A percentile compares a stretch with the other conserved stretches of the same genome.
Evolutionary conservation across 2,113 vertebrate genomes (phyloP).

Genomic region (Tetraodon nigroviridis): DNA sequence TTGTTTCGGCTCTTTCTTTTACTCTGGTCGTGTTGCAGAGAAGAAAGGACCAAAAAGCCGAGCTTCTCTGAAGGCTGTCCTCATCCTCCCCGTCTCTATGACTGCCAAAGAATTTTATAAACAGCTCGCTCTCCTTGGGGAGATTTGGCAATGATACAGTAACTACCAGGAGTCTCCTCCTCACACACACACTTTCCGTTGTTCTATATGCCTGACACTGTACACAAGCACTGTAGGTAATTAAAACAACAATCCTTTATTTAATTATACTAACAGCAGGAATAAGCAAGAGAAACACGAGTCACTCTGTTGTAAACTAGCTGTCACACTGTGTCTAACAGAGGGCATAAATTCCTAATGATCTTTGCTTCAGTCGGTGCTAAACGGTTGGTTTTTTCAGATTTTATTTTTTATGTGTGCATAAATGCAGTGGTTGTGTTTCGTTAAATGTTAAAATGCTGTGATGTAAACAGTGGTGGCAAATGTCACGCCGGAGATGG

Average conservation of each 20-base stretch:
- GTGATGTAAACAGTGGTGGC: conserved; percentile 10
- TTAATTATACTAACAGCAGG: conserved; percentile 40
- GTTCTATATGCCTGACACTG: conserved; percentile 25
- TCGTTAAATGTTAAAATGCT: conserved; percentile 18
- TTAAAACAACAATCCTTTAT: conserved; percentile 31
- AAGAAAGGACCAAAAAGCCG: conserved; percentile 25
- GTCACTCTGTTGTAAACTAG: conserved; percentile 17
- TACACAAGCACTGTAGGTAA: conserved; percentile 1
- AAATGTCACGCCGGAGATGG: conserved; percentile 5
- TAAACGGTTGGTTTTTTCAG: conserved; percentile 12
- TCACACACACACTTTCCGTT: conserved; percentile 25
- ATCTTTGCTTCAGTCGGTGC: conserved; percentile 4
- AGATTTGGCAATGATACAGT: conserved; percentile 45
- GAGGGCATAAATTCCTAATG: conserved; percentile 2
- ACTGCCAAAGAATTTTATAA: conserved; percentile 60
- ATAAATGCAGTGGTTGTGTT: conserved; percentile 3
- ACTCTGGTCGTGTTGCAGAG: conserved; percentile 26
- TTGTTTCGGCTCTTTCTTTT: conserved; percentile 14
- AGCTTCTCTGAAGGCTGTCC: conserved; percentile 38
- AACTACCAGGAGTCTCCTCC: conserved; percentile 44
- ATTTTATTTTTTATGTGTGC: neutral
- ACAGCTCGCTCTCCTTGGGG: conserved; percentile 56
- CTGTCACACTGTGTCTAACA: conserved; percentile 24
- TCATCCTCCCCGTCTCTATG: conserved; percentile 40
- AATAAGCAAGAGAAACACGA: conserved; percentile 22